Percentiles rank a stretch among this genome's conserved stretches.
These are phyloP conservation scores for Poeciliopsis retropinna DNA, from an alignment of 2,113 vertebrate species.

Conservation along the genomic window DNA sequence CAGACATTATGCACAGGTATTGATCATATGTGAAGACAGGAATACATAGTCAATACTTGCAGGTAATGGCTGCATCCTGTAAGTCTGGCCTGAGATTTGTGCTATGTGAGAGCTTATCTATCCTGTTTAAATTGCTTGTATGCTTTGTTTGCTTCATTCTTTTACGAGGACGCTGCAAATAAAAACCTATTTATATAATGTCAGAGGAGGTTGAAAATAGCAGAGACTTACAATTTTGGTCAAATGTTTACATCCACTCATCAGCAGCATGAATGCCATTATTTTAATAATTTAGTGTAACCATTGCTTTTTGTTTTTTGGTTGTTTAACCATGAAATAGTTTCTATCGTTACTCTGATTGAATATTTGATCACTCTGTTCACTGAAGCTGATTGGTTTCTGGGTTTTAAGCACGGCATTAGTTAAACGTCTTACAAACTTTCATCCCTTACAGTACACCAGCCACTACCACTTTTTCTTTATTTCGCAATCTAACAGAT, in stretches of 20 bases:
- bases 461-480: neutral
- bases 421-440: neutral
- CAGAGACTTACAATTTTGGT: neutral
- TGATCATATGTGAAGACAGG: conserved; percentile 71
- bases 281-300: too few species aligned
- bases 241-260: neutral
- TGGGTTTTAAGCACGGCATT: too few species aligned
- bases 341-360: too few species aligned
- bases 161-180: neutral
- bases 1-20: conserved; percentile 67
- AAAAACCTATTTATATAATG: neutral
- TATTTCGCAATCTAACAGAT: neutral
- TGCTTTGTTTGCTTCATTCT: neutral
- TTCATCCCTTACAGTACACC: neutral
- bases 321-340: too few species aligned
- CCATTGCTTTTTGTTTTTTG: too few species aligned
- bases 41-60: conserved; percentile 55
- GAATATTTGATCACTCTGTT: neutral
- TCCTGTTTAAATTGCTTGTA: conserved; percentile 10
- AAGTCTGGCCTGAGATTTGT: conserved; percentile 24
- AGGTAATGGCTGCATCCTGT: conserved; percentile 55
- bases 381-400: too few species aligned
- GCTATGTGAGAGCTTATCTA: conserved; percentile 12
- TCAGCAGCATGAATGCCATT: neutral
- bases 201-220: neutral